Evolutionary conservation across 1,140 invertebrate species (phyloP).

Genomic region (Lepidurus apus): DNA sequence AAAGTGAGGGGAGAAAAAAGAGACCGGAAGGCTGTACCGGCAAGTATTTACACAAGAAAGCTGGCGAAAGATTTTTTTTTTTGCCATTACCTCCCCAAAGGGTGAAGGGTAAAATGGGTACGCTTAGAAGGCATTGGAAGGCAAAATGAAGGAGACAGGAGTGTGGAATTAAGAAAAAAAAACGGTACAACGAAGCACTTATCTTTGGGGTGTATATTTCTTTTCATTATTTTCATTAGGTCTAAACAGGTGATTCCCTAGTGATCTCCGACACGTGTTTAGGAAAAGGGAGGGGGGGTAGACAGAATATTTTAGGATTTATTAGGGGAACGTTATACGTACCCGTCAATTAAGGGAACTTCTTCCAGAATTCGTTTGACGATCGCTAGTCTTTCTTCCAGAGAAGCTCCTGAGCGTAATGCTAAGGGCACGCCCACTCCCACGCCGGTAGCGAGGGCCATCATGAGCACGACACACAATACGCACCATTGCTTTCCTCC

Average conservation of each 20-base stretch:
- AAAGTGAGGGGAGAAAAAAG: not conserved
- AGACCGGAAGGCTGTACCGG: not conserved
- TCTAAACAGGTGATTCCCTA: not conserved
- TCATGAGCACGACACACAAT: constrained; percentile 46
- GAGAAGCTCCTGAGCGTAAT: constrained; percentile 45
- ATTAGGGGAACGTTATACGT: constrained; percentile 36
- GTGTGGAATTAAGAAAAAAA: not conserved
- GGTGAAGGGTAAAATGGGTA: no score
- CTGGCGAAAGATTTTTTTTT: not conserved
- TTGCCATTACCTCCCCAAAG: not conserved
- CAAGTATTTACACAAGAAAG: constrained; percentile 11
- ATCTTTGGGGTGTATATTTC: not conserved
- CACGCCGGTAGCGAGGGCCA: constrained; percentile 47
- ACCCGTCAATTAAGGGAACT: constrained; percentile 64
- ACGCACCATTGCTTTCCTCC: constrained; percentile 44
- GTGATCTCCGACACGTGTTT: no score
- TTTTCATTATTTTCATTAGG: not conserved
- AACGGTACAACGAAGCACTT: not conserved
- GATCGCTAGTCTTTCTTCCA: constrained; percentile 49
- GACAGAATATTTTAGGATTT: no score
- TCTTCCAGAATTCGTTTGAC: constrained; percentile 55
- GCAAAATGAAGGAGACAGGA: not conserved
- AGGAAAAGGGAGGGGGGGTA: no score
- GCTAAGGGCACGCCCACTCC: constrained; percentile 49
- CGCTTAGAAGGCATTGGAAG: not conserved